Percentiles rank a stretch among this genome's conserved stretches.
Evolutionary conservation across 2,888 invertebrate genomes (phyloP).

Genomic region (Resseliella maxima): DNA sequence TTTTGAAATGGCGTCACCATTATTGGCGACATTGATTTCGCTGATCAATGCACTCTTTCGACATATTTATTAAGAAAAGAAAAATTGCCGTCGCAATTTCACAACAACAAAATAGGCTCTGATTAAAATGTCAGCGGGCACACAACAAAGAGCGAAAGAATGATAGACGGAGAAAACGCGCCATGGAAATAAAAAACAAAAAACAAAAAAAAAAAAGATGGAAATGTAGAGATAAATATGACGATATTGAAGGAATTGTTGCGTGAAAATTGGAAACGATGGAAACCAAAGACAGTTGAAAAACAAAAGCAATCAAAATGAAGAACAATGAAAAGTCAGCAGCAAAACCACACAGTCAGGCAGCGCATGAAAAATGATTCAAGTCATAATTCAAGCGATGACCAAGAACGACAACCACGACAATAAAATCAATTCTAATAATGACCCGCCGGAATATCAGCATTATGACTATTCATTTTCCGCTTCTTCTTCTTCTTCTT

Average conservation of each 20-base stretch:
- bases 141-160: neutral
- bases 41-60: slow-evolving; percentile 33
- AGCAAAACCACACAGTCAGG: too few species aligned
- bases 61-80: neutral
- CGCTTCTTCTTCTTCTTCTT: neutral
- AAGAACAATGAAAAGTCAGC: neutral
- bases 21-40: slow-evolving; percentile 41
- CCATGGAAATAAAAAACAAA: too few species aligned
- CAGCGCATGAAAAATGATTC: neutral
- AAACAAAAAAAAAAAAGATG: too few species aligned
- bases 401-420: neutral
- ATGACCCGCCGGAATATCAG: neutral
- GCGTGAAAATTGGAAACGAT: neutral
- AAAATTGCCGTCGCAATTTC: neutral
- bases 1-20: slow-evolving; percentile 12
- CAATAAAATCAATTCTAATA: slow-evolving; percentile 27
- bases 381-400: neutral
- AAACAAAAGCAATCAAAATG: slow-evolving; percentile 15
- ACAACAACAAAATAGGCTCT: neutral
- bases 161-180: too few species aligned
- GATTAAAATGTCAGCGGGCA: neutral
- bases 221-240: too few species aligned
- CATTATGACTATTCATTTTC: too few species aligned
- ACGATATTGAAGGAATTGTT: neutral
- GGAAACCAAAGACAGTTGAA: neutral